Evolutionary conservation across 1,140 invertebrate genomes (phyloP).

Genomic region (Achatina immaculata): DNA sequence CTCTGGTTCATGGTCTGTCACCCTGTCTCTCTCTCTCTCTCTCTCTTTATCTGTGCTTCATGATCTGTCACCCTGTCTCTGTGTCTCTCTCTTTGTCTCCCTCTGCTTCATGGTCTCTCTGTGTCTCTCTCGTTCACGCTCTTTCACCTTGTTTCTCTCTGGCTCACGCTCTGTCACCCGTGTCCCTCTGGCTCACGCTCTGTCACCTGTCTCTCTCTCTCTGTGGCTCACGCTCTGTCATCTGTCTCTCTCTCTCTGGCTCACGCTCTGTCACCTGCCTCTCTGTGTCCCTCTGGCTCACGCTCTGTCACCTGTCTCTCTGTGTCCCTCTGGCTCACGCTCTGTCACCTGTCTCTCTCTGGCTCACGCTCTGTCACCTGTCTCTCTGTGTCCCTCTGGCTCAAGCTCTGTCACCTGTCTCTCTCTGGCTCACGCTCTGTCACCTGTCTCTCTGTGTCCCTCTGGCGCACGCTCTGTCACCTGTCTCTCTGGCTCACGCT

Average conservation of each 20-base stretch:
- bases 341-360: not conserved
- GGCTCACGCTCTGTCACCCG: not conserved
- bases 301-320: not conserved
- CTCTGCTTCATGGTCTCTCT: not conserved
- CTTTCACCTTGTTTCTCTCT: not conserved
- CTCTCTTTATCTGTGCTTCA: too few species aligned
- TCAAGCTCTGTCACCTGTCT: not conserved
- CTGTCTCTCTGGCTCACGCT: not conserved
- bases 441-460: not conserved
- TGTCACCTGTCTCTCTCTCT: not conserved
- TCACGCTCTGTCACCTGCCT: not conserved
- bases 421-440: not conserved
- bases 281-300: not conserved
- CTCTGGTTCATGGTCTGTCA: not conserved
- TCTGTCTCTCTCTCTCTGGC: conserved; percentile 5
- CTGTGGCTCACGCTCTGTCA: not conserved
- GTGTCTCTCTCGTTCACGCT: not conserved
- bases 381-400: not conserved
- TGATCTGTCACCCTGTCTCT: too few species aligned
- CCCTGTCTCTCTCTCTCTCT: not conserved
- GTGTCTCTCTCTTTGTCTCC: not conserved
- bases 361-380: not conserved
- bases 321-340: not conserved
- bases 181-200: not conserved
- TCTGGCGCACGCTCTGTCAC: too few species aligned